phyloP scores from a whole-genome alignment of 2,888 invertebrate species.

The Conus canariensis region DNA sequence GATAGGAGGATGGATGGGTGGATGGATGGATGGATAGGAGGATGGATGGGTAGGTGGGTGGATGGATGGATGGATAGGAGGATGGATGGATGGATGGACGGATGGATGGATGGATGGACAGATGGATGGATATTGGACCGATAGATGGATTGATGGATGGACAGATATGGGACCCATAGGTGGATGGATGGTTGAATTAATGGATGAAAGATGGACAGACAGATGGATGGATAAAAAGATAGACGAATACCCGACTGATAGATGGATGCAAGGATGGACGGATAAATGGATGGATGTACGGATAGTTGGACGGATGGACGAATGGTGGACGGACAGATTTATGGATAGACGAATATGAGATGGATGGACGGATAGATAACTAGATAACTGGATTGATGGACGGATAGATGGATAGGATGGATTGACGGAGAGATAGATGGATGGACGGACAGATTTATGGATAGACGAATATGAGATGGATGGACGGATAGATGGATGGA shows the following conservation, averaged over 20 bases:
- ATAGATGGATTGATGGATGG: not conserved
- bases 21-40: not conserved
- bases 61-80: not conserved
- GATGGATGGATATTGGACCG: not conserved
- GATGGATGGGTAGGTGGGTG: not conserved
- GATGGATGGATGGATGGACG: not conserved
- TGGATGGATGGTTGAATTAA: no score
- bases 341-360: not conserved
- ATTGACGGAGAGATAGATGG: no score
- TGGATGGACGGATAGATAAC: not conserved
- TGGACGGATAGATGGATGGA: no score
- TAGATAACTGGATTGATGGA: not conserved
- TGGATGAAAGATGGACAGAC: no score
- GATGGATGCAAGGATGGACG: no score
- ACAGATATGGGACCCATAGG: no score
- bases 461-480: no score
- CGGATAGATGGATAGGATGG: no score
- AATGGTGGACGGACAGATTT: not conserved
- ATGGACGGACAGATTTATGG: no score
- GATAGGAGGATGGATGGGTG: not conserved
- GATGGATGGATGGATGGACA: not conserved
- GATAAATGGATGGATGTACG: not conserved
- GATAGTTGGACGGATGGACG: not conserved
- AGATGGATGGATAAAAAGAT: no score
- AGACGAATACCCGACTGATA: no score